Conservation (phyloP, 2,888 invertebrate species). For the Muscina levida region DNA sequence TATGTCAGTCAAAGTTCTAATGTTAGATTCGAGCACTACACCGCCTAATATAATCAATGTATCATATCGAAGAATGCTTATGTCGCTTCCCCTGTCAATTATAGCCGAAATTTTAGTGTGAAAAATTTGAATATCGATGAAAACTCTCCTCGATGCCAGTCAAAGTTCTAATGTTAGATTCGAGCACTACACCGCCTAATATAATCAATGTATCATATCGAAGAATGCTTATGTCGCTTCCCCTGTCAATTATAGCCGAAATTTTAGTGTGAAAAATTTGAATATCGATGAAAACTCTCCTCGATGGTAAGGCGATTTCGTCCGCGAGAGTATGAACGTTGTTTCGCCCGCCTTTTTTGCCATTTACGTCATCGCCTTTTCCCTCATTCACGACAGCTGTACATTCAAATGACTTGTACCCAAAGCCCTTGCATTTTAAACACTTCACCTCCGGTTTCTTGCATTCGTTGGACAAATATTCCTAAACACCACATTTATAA, state of each 20-base stretch:
- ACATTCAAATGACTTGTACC: conserved; percentile 5
- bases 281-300: too few species aligned
- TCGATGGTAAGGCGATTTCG: too few species aligned
- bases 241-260: too few species aligned
- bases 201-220: conserved; percentile 5
- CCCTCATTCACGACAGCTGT: neutral
- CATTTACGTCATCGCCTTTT: neutral
- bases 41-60: neutral
- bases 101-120: too few species aligned
- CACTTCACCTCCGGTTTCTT: neutral
- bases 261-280: too few species aligned
- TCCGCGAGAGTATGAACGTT: too few species aligned
- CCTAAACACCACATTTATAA: neutral
- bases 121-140: too few species aligned
- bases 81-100: too few species aligned
- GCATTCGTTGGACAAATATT: neutral
- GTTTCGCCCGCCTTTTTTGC: too few species aligned
- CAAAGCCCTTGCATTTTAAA: neutral
- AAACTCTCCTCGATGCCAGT: neutral
- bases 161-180: neutral
- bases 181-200: neutral
- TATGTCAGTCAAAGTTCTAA: neutral
- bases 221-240: conserved; percentile 20
- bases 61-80: conserved; percentile 17
- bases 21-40: neutral